Base-by-base conservation (phyloP, 2,888 invertebrate species). In the Amiota minor region DNA sequence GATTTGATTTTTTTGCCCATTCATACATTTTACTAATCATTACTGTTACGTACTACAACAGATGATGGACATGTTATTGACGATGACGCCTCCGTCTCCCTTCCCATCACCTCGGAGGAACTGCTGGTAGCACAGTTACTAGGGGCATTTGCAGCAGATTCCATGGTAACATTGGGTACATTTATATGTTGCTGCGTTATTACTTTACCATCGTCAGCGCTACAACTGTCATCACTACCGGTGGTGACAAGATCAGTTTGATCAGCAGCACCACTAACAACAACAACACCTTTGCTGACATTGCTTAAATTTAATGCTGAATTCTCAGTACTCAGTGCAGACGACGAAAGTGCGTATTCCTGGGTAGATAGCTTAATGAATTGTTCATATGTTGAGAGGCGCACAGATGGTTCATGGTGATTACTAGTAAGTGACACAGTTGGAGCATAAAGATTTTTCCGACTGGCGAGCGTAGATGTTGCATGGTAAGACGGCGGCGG, bases 351-450 rank as follows among this genome's bases (percentile, higher is more conserved):
- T 0, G 78, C 81, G 61, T 81, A 85, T 49, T 86, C 85, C 71
- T 83, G 84, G 14, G 81, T 80, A 49, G 87, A 86, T 14, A 87
- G 73, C 72, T 87, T 88, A 2, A 88, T 77, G 75, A 88, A 88
- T 70, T 87, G 86, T 69, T 87, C 88, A 64, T 85, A 88, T 71
- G 81, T 86, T 68, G 71, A 83, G 8, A 85, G 76, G n/a, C 86
- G 86, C 76, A 77, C 6, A 65, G 72, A 0, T 68, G 72, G 0
- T 49, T 71, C 0, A 56, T 75, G 9, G n/a, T 56, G 56, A n/a
- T 71, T 45, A 12, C 78, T 49, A 62, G 70, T 9, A 62, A 23
- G 46, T 18, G 20, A 14, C 12, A 46, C 55, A 11, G 47, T 20
- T n/a, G 71, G 23, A 9, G 45, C 59, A 10, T 59, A 59, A 3